phyloP scores from a whole-genome alignment of 1,140 invertebrate species.

The Lasioglossum albipes region DNA sequence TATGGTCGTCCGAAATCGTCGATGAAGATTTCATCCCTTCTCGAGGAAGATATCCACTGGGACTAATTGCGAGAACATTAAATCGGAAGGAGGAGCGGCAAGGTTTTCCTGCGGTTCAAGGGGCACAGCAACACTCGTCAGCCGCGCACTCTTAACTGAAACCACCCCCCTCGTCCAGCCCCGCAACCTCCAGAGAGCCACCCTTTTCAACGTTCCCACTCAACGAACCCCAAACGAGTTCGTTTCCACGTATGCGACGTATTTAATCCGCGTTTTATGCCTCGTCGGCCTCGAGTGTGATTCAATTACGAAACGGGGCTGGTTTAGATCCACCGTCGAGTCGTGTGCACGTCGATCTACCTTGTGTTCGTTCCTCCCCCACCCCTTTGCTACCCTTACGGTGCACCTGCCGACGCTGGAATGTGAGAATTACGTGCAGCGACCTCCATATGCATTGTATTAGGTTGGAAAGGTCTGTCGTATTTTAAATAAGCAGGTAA shows the following conservation, averaged over 20 bases:
- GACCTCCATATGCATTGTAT: background rate
- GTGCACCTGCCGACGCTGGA: conserved; percentile 12
- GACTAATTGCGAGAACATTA: background rate
- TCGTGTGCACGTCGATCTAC: conserved; percentile 59
- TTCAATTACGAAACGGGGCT: conserved; percentile 62
- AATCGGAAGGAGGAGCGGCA: background rate
- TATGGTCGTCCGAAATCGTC: background rate
- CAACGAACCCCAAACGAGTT: conserved; percentile 19
- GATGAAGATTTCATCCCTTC: background rate
- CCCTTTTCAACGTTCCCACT: conserved; percentile 17
- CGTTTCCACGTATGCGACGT: conserved; percentile 58
- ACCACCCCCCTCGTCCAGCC: background rate
- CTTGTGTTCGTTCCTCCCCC: conserved; percentile 13
- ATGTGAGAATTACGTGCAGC: conserved; percentile 34
- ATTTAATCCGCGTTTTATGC: conserved; percentile 69
- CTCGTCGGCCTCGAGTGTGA: conserved; percentile 55
- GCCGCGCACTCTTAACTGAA: background rate
- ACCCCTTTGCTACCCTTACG: background rate
- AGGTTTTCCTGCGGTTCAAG: conserved; percentile 25
- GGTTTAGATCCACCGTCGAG: conserved; percentile 45
- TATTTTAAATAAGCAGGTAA: too few relatives aligned
- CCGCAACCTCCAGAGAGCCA: background rate
- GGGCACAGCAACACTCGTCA: background rate
- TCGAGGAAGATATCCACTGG: background rate
- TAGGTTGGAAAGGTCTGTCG: too few relatives aligned